A percentile compares a stretch with the other conserved stretches of the same genome.
Evolutionary conservation across 2,113 vertebrate species (phyloP).

Genomic region (Tragelaphus strepsiceros): DNA sequence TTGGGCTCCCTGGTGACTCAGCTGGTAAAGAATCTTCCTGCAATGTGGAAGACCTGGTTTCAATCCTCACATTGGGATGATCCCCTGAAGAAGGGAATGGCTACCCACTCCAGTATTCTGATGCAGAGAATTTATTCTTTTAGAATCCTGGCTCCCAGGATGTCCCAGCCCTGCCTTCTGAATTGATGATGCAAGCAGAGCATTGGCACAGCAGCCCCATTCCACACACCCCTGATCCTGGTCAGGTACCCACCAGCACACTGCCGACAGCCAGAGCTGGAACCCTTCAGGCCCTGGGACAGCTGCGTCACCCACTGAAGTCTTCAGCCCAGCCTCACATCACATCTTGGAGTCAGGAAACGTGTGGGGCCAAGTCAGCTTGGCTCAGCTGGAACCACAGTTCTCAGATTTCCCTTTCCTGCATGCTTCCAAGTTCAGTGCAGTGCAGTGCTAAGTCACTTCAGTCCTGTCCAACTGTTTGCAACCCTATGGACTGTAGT

Average conservation of each 20-base stretch:
- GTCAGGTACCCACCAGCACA: fast-evolving
- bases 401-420: neutral
- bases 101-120: neutral
- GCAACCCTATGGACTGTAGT: neutral
- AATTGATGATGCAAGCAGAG: constrained; percentile 53
- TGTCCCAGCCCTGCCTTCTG: neutral
- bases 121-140: constrained; percentile 21
- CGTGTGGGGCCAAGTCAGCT: neutral
- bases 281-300: fast-evolving
- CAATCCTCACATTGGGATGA: neutral
- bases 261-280: neutral
- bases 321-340: neutral
- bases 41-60: neutral
- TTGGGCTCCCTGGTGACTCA: neutral
- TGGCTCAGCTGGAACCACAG: neutral
- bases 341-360: neutral
- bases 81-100: neutral
- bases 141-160: constrained; percentile 53
- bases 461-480: neutral
- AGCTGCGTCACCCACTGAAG: neutral
- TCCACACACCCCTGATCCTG: neutral
- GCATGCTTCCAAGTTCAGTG: neutral
- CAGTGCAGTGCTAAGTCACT: neutral
- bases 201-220: neutral
- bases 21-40: neutral